Conservation (phyloP, 2,113 vertebrate genomes). For the Microtus pennsylvanicus region DNA sequence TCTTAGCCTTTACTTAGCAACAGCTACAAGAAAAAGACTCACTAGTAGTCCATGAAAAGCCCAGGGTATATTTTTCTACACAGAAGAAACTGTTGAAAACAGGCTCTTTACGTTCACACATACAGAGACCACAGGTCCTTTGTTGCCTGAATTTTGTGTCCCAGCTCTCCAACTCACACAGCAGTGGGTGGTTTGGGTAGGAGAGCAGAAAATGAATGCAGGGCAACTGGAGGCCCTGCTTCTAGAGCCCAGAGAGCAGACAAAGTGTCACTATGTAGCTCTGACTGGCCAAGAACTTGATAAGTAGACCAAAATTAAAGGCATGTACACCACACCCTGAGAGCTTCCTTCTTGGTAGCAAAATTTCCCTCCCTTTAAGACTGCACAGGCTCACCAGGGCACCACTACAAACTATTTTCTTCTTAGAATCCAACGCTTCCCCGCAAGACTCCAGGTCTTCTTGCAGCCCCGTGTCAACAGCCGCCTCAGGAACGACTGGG, state of each 20-base stretch:
- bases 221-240: not conserved
- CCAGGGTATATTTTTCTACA: conserved; percentile 19
- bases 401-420: conserved; percentile 35
- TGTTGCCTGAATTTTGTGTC: conserved; percentile 21
- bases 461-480: not conserved
- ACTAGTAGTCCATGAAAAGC: conserved; percentile 43
- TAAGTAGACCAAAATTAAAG: not conserved
- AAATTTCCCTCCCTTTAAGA: conserved; percentile 28
- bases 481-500: not conserved
- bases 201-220: conserved; percentile 19
- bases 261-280: not conserved
- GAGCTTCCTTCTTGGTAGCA: conserved; percentile 21
- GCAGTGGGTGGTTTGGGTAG: not conserved
- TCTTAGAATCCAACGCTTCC: not conserved
- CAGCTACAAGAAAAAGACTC: conserved; percentile 59
- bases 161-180: not conserved
- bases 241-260: not conserved
- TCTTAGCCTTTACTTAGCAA: conserved; percentile 62
- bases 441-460: conserved; percentile 2
- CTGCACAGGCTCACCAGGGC: conserved; percentile 15
- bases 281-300: not conserved
- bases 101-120: conserved; percentile 56
- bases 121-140: conserved; percentile 35
- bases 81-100: conserved; percentile 61
- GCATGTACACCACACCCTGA: not conserved